Evolutionary conservation across 2,888 invertebrate species (phyloP), one percentile per base, ranked within the genome.

Genomic region (Ephialtes manifestator): DNA sequence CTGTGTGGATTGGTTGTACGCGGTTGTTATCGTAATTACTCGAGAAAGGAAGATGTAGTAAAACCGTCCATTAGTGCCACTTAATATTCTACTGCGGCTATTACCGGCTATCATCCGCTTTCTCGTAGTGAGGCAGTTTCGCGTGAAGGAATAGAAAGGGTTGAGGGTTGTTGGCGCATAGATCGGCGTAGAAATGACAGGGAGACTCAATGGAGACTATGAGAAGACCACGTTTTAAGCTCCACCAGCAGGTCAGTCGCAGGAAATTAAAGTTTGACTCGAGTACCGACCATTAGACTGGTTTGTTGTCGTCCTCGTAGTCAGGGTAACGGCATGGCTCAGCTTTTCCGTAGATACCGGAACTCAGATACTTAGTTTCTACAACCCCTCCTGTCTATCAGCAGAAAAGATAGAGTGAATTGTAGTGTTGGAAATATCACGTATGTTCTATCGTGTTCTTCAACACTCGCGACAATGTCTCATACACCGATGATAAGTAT

Each of bases 251-350:
- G 91, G 90, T 91, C 91, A 84, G 89, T 89, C 89, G 89, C 92
- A 92, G 93, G 92, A 94, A 93, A 93, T 93, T 93, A 93, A 93
- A 92, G 92, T 93, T 92, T 90, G 90, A 91, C 90, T 87, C 89
- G 88, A 90, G 91, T 91, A 90, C 90, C 89, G 89, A 90, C 92
- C 92, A 92, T 93, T 92, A 92, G 91, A 90, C 90, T 13, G 80
- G 91, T 93, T 93, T 93, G 93, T 94, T 93, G 92, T 93, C 91
- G 90, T 88, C 88, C 86, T 80, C 85, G 93, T 93, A 90, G 93
- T 90, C 93, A 91, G 88, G 93, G 93, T 87, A 90, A 93, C 91
- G 87, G 85, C 86, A 88, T 89, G 89, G 28, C 43, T 89, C 83
- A 60, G 60, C 51, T 60, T 83, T 76, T 67, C 71, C 89, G 91